These are phyloP conservation scores for Iphiclides podalirius DNA, from an alignment of 2,888 invertebrate genomes.

Conservation along the genomic window DNA sequence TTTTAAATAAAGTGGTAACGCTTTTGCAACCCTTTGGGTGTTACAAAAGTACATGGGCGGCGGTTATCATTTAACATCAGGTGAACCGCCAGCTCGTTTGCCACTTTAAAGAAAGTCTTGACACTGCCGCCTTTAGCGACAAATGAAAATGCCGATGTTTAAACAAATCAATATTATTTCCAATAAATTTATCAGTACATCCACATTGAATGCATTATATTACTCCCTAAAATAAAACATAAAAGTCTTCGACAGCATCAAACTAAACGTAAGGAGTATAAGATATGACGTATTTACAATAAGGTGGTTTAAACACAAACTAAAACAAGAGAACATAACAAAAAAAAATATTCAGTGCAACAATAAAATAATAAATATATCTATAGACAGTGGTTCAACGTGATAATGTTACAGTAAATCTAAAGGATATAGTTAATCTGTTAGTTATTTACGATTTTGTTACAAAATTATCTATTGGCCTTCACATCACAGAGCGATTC, in stretches of 20 bases:
- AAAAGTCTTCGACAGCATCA: constrained; percentile 65
- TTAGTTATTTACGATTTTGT: constrained; percentile 68
- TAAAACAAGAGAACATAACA: constrained; percentile 76
- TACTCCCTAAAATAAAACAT: constrained; percentile 67
- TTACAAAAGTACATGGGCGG: no score
- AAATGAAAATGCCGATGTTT: constrained; percentile 50
- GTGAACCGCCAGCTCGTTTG: no score
- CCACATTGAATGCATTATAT: constrained; percentile 73
- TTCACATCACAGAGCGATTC: constrained; percentile 77
- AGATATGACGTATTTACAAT: constrained; percentile 71
- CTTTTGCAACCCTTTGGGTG: no score
- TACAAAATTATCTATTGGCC: constrained; percentile 78
- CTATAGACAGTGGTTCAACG: constrained; percentile 70
- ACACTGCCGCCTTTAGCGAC: no score
- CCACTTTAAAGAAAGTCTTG: no score
- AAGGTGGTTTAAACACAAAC: constrained; percentile 73
- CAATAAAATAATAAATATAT: constrained; percentile 78
- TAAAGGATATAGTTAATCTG: constrained; percentile 63
- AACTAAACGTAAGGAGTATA: constrained; percentile 68
- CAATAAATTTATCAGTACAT: constrained; percentile 79
- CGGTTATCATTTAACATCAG: no score
- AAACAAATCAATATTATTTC: constrained; percentile 81
- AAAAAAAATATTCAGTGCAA: constrained; percentile 66
- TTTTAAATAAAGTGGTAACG: no score
- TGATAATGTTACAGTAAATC: constrained; percentile 71